Conservation (phyloP, 2,888 invertebrate genomes). For the Pomacea canaliculata region DNA sequence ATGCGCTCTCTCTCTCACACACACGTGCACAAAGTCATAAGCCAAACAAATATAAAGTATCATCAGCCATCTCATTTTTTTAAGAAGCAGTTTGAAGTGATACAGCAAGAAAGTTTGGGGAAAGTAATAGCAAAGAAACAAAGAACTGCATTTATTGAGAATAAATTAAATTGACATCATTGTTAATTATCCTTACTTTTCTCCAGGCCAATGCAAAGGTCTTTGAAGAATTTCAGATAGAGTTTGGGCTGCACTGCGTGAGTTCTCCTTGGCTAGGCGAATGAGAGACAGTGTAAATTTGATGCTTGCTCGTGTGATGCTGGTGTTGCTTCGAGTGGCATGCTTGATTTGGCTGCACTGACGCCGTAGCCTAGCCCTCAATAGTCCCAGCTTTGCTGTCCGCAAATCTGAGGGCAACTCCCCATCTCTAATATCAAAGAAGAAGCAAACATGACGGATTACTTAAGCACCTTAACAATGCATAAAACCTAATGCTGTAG, state of each 20-base stretch:
- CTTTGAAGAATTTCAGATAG: slow-evolving; percentile 43
- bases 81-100: too few relatives aligned
- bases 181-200: slow-evolving; percentile 20
- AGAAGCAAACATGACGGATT: too few relatives aligned
- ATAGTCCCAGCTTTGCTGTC: slow-evolving; percentile 58
- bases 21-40: too few relatives aligned
- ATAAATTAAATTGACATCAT: too few relatives aligned
- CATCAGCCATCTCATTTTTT: too few relatives aligned
- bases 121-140: too few relatives aligned
- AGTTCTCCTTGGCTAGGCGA: slow-evolving; percentile 60
- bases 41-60: too few relatives aligned
- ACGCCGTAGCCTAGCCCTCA: slow-evolving; percentile 69
- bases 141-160: too few relatives aligned
- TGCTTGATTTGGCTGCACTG: slow-evolving; percentile 71
- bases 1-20: too few relatives aligned
- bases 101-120: too few relatives aligned
- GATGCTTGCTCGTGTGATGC: slow-evolving; percentile 38
- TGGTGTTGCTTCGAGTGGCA: slow-evolving; percentile 51
- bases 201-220: slow-evolving; percentile 26
- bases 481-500: too few relatives aligned
- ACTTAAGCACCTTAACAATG: too few relatives aligned
- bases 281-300: slow-evolving; percentile 65
- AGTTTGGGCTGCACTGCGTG: slow-evolving; percentile 49
- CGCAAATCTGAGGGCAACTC: slow-evolving; percentile 40
- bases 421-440: slow-evolving; percentile 18